Evolutionary conservation across 2,888 invertebrate genomes (phyloP), one percentile per base, ranked within the genome.

Genomic region (Drosophila lutescens): DNA sequence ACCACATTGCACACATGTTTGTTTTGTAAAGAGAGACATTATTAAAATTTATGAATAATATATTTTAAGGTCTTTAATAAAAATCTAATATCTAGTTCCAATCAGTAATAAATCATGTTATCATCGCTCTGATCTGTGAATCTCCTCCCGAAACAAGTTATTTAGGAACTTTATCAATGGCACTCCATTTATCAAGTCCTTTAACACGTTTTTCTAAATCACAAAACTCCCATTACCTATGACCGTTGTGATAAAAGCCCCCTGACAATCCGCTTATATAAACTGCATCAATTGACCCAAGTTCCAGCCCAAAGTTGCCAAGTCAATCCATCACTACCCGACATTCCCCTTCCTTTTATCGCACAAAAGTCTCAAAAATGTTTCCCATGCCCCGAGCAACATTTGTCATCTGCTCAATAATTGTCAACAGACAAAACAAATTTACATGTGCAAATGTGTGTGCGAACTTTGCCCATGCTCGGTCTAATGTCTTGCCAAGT

Each of bases 331-430:
- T 66, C 66, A 66, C 61, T 46, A 20, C 38, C 38, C n/a, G 13
- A 23, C 34, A 12, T 13, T 20, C 32, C 7, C 44, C 4, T 32
- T 23, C 4, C 30, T 30, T 30, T 1, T 34, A 26, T 17, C 17
- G 10, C 50, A 38, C 8, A 30, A 34, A 44, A 10, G 44, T 41
- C 36, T 69, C 58, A 49, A 47, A 69, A 70, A 51, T 57, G 23
- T 55, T 49, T 38, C 44, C 67, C 63, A 54, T 34, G 40, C 50
- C 51, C 32, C 54, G 49, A 23, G 51, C 51, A 61, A 58, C 71
- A 77, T 80, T 86, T 83, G 69, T 81, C 79, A 77, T 73, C 76
- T 63, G 70, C 78, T 70, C 79, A 81, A 83, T 88, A 86, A 86
- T 76, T 85, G 74, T 78, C 72, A 77, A 54, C 70, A 65, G 51